phyloP scores from a whole-genome alignment of 2,888 invertebrate genomes.

The Fragum fragum region DNA sequence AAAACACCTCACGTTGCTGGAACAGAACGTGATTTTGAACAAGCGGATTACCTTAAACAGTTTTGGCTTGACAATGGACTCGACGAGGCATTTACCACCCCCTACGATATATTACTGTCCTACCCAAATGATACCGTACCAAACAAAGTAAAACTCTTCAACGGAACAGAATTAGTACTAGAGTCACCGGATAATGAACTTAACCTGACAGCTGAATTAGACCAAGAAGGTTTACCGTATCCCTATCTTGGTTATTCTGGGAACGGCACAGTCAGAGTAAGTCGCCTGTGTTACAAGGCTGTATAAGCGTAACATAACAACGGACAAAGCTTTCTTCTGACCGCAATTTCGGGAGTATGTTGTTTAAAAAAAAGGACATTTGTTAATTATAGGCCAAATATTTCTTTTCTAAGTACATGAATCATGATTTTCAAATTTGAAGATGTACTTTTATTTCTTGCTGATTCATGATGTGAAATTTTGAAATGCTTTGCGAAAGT shows the following conservation, averaged over 20 bases:
- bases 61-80: slow-evolving; percentile 61
- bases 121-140: slow-evolving; percentile 54
- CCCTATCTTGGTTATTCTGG: slow-evolving; percentile 83
- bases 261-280: slow-evolving; percentile 70
- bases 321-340: too few species aligned
- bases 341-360: too few species aligned
- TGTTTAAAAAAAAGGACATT: too few species aligned
- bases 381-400: too few species aligned
- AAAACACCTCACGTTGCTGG: slow-evolving; percentile 59
- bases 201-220: slow-evolving; percentile 75
- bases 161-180: slow-evolving; percentile 28
- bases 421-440: too few species aligned
- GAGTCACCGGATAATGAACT: slow-evolving; percentile 75
- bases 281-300: neutral
- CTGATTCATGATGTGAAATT: too few species aligned
- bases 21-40: slow-evolving; percentile 46
- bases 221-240: slow-evolving; percentile 74
- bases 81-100: slow-evolving; percentile 52
- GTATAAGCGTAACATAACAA: too few species aligned
- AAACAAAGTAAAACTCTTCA: slow-evolving; percentile 41
- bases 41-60: slow-evolving; percentile 48
- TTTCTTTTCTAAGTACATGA: too few species aligned
- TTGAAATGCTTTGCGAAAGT: too few species aligned
- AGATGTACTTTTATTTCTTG: too few species aligned
- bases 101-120: slow-evolving; percentile 61